These are phyloP conservation scores for Drosophila elegans DNA, from an alignment of 1,140 invertebrate species.

Conservation along the genomic window DNA sequence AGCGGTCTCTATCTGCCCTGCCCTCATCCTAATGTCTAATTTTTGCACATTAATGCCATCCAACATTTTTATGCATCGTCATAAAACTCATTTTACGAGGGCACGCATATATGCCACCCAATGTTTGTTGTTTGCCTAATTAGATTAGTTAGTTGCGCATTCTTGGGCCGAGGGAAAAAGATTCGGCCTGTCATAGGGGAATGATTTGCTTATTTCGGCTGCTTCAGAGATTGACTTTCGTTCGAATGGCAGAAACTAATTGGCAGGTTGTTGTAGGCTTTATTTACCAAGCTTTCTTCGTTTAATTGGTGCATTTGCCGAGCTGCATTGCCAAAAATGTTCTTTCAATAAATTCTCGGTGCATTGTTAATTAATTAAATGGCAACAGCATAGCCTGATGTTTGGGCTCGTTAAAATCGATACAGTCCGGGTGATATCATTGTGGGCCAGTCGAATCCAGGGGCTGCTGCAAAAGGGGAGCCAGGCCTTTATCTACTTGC, in stretches of 20 bases:
- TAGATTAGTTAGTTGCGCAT: conserved; percentile 74
- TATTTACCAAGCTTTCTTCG: conserved; percentile 35
- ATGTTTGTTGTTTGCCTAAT: conserved; percentile 60
- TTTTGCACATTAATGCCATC: conserved; percentile 80
- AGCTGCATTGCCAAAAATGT: conserved; percentile 20
- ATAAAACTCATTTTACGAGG: conserved; percentile 81
- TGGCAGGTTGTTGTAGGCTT: conserved; percentile 13
- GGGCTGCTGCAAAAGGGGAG: conserved; percentile 4
- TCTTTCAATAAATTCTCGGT: conserved; percentile 19
- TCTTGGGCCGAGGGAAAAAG: conserved; percentile 24
- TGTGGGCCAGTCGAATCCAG: conserved; percentile 7
- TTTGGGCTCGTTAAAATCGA: conserved; percentile 30
- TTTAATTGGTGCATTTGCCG: conserved; percentile 38
- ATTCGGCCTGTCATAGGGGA: conserved; percentile 33
- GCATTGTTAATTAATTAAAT: conserved; percentile 55
- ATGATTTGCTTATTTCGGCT: conserved; percentile 5
- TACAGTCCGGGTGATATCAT: conserved; percentile 14
- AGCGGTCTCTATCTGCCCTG: conserved; percentile 4
- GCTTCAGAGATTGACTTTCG: conserved; percentile 22
- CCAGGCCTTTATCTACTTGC: not conserved
- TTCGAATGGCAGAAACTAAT: conserved; percentile 29
- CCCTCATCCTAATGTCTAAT: conserved; percentile 68
- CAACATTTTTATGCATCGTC: conserved; percentile 82
- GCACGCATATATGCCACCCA: conserved; percentile 16
- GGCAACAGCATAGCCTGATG: conserved; percentile 41